A percentile compares a stretch with the other conserved stretches of the same genome.
phyloP scores from a whole-genome alignment of 2,797 vertebrate species.

The Xenentodon cancila region DNA sequence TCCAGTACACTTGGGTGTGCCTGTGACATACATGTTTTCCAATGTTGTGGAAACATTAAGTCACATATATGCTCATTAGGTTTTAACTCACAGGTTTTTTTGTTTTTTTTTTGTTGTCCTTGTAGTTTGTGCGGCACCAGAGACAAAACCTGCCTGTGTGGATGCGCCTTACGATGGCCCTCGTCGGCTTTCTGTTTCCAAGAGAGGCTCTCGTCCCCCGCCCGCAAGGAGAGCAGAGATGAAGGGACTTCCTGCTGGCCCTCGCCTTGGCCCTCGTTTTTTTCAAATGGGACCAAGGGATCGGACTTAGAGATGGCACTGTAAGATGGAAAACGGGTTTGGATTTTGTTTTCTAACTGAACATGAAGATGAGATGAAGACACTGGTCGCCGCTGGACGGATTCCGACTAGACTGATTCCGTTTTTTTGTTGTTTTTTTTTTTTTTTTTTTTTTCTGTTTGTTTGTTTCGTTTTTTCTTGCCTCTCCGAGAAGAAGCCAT shows the following conservation, averaged over 20 bases:
- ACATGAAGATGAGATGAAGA: slow-evolving; percentile 70
- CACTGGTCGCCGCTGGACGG: slow-evolving; percentile 81
- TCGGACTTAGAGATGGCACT: slow-evolving; percentile 78
- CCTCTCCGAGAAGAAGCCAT: slow-evolving; percentile 81
- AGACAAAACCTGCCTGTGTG: slow-evolving; percentile 74
- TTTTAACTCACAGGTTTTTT: slow-evolving; percentile 45
- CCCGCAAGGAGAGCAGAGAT: slow-evolving; percentile 74
- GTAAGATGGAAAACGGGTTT: slow-evolving; percentile 82
- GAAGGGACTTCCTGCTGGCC: slow-evolving; percentile 57
- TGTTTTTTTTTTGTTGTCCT: slow-evolving; percentile 4
- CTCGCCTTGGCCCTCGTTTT: slow-evolving; percentile 38
- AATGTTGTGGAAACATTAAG: slow-evolving; percentile 69
- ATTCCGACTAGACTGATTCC: slow-evolving; percentile 62
- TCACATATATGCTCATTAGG: slow-evolving; percentile 15
- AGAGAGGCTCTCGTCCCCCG: slow-evolving; percentile 62
- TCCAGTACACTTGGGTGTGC: slow-evolving; percentile 7
- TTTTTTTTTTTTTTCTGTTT: slow-evolving; percentile 33
- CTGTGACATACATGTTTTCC: slow-evolving; percentile 56
- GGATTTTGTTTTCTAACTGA: slow-evolving; percentile 69
- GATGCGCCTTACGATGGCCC: slow-evolving; percentile 78
- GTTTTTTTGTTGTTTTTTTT: slow-evolving; percentile 36
- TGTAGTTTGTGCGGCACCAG: slow-evolving; percentile 78
- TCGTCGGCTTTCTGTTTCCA: slow-evolving; percentile 81
- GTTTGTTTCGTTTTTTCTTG: slow-evolving; percentile 29
- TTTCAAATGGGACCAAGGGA: slow-evolving; percentile 43